phyloP scores from a whole-genome alignment of 2,113 vertebrate genomes.

The Macquaria australasica region DNA sequence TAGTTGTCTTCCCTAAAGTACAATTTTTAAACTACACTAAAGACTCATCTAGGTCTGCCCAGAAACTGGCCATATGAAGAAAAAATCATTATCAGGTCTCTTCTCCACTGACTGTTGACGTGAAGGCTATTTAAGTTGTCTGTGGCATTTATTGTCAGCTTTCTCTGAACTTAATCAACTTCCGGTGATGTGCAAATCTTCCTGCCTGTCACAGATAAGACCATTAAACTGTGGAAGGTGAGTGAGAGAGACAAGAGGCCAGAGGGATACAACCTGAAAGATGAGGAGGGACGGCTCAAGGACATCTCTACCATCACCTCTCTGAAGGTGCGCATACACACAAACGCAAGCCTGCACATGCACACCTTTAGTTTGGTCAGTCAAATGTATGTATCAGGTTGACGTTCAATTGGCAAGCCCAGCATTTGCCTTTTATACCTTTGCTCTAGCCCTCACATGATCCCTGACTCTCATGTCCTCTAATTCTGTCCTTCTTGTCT shows the following conservation, averaged over 20 bases:
- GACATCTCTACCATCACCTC: conserved; percentile 96
- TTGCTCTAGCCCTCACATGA: conserved; percentile 2
- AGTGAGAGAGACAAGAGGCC: conserved; percentile 96
- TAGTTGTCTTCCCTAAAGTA: no score
- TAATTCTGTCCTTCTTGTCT: background rate
- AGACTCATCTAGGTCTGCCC: background rate
- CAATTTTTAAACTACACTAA: background rate
- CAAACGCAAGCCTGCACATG: background rate
- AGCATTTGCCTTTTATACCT: background rate
- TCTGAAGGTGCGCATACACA: conserved; percentile 86
- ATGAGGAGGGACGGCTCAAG: conserved; percentile 96
- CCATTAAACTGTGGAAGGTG: conserved; percentile 98
- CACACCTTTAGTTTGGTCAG: conserved; percentile 16
- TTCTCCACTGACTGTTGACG: background rate
- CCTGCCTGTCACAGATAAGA: conserved; percentile 89
- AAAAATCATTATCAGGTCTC: background rate
- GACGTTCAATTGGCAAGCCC: background rate
- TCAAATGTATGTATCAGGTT: conserved; percentile 29
- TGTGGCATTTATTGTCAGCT: background rate
- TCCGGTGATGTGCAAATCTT: conserved; percentile 13
- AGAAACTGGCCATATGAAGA: background rate
- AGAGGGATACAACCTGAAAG: conserved; percentile 98
- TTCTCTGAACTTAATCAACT: background rate
- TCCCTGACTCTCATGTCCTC: conserved; percentile 8
- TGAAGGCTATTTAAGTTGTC: background rate